A percentile compares a stretch with the other conserved stretches of the same genome.
Evolutionary conservation across 2,113 vertebrate genomes (phyloP).

Genomic region (Acanthochromis polyacanthus): DNA sequence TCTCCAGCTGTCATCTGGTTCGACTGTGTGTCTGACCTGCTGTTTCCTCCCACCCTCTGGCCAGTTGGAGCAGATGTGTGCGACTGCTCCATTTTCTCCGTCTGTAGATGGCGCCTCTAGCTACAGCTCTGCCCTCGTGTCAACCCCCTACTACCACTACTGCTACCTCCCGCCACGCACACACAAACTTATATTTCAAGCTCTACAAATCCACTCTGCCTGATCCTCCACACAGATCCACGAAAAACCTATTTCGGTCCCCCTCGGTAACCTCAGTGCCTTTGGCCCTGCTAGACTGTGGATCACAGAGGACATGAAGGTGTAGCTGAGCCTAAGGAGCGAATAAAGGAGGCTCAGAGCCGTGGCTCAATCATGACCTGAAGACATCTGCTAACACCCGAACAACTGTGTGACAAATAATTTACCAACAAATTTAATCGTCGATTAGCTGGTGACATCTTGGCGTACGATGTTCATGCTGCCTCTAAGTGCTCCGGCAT

Average conservation of each 20-base stretch:
- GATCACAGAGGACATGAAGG: slow-evolving; percentile 58
- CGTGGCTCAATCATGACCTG: slow-evolving; percentile 43
- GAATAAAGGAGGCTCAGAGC: slow-evolving; percentile 36
- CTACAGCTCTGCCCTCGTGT: slow-evolving; percentile 30
- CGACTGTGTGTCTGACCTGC: slow-evolving; percentile 43
- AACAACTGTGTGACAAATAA: neutral
- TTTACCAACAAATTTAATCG: too few relatives aligned
- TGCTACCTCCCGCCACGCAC: neutral
- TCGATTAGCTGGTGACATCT: too few relatives aligned
- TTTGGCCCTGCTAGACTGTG: slow-evolving; percentile 1
- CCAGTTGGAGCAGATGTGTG: slow-evolving; percentile 46
- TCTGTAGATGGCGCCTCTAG: slow-evolving; percentile 48
- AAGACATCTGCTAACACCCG: slow-evolving; percentile 28
- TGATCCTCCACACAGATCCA: slow-evolving; percentile 25
- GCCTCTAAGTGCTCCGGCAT: too few relatives aligned
- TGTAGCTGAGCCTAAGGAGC: slow-evolving; percentile 23
- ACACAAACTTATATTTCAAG: slow-evolving; percentile 23
- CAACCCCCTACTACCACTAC: neutral
- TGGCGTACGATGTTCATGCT: too few relatives aligned
- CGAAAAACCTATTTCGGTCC: slow-evolving; percentile 7
- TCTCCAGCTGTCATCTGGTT: slow-evolving; percentile 35
- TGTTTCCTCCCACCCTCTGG: slow-evolving; percentile 49
- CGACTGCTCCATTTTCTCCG: slow-evolving; percentile 24
- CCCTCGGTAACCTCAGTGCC: slow-evolving; percentile 21
- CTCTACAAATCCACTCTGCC: slow-evolving; percentile 36